Evolutionary conservation across 1,140 invertebrate species (phyloP), one percentile per base, ranked within the genome.

Genomic region (Papilio helenus): DNA sequence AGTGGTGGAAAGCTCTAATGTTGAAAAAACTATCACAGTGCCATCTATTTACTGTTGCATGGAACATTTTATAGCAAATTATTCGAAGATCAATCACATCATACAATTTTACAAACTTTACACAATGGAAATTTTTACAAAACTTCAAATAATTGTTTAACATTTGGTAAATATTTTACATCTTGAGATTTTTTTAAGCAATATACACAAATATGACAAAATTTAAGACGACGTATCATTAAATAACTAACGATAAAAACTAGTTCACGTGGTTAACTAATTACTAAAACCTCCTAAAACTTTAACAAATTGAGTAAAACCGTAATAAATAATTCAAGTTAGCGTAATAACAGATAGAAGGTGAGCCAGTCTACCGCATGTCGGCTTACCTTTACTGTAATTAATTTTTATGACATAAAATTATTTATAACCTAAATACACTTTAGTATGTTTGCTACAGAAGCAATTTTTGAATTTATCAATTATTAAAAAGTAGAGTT

Each of bases 361-460:
- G 86, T 55, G 82, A 73, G 81, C 83, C 86, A 83, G 80, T 83
- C 83, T 79, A 73, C 71, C 80, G 77, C 61, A 86, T 90, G 86
- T 91, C 90, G 83, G 89, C 86, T 91, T 91, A 91, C 84, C 79
- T 74, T 72, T 83, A 78, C 80, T 77, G 74, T 83, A 86, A 86
- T 83, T 91, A 89, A 91, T 89, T 90, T 87, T 88, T 86, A 86
- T 89, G 86, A 83, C 84, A 44, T 51, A 80, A 82, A 73, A 65
- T 81, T 72, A 77, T 39, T 76, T 14, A 18, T 16, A 68, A 29
- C 23, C 23, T 12, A 29, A 68, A 29, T 68, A 29, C 10, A 14
- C 16, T 68, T 68, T 68, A 68, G 26, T 18, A 34, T 61, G 23
- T 61, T 29, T 61, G 58, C 58, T 61, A 26, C 23, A 29, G 1